These are phyloP conservation scores for Zygothrica quintamaculata DNA, from an alignment of 2,888 invertebrate species.

Conservation along the genomic window DNA sequence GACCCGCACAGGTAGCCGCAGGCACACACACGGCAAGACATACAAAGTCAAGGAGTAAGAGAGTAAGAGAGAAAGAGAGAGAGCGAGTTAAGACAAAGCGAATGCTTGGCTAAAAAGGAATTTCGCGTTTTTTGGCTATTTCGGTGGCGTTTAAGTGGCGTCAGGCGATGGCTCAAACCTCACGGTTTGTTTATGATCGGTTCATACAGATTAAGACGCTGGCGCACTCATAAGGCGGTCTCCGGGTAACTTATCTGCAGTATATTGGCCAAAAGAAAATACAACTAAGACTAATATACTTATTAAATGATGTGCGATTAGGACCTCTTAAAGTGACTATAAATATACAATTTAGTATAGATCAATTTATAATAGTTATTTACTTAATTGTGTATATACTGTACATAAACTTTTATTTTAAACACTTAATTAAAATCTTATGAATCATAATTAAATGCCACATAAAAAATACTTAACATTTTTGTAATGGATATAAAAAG, in stretches of 20 bases:
- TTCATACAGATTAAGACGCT: constrained; percentile 49
- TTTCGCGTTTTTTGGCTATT: constrained; percentile 59
- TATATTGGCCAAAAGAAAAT: background rate
- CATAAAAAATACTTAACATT: too few relatives aligned
- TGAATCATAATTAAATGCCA: too few relatives aligned
- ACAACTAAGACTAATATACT: too few relatives aligned
- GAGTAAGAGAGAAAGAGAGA: background rate
- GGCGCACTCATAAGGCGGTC: constrained; percentile 28
- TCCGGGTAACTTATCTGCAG: background rate
- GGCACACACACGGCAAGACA: background rate
- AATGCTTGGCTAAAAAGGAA: constrained; percentile 36
- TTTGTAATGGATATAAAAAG: too few relatives aligned
- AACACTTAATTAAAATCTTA: too few relatives aligned
- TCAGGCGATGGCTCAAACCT: constrained; percentile 30
- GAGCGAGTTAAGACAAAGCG: background rate
- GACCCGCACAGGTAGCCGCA: constrained; percentile 59
- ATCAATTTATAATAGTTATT: too few relatives aligned
- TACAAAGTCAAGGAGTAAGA: constrained; percentile 6
- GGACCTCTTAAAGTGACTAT: too few relatives aligned
- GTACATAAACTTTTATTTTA: too few relatives aligned
- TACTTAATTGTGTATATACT: too few relatives aligned
- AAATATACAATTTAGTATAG: too few relatives aligned
- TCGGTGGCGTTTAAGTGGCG: constrained; percentile 74
- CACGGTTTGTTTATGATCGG: constrained; percentile 60
- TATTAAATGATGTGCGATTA: too few relatives aligned